Conservation (phyloP, 2,797 vertebrate species). For the Chaetophractus vellerosus region DNA sequence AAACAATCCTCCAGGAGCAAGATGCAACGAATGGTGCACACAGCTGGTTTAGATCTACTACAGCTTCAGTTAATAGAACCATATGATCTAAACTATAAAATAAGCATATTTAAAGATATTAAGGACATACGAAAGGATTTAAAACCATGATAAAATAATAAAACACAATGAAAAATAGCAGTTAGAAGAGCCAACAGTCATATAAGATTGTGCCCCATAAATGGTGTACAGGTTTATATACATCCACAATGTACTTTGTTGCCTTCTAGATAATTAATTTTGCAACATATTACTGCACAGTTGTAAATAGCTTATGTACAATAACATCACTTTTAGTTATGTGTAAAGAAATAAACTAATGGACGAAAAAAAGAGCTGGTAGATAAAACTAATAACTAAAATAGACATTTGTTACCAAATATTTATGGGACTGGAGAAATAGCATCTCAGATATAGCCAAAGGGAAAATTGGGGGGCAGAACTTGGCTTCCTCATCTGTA, state of each 20-base stretch:
- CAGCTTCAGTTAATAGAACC: neutral
- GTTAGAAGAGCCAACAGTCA: conserved; percentile 98
- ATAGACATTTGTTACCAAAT: neutral
- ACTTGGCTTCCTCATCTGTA: neutral
- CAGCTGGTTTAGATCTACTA: neutral
- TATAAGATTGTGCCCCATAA: conserved; percentile 99
- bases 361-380: conserved; percentile 92
- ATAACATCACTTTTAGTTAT: conserved; percentile 99
- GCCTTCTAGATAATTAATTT: conserved; percentile 99
- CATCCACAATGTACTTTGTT: conserved; percentile 99
- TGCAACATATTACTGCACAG: conserved; percentile 99
- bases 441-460: neutral
- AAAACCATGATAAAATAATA: neutral
- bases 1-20: neutral
- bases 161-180: neutral
- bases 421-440: neutral
- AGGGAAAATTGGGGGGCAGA: neutral
- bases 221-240: conserved; percentile 99
- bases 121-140: neutral
- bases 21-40: neutral
- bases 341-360: conserved; percentile 99
- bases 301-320: conserved; percentile 99
- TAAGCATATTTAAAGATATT: neutral
- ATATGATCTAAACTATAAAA: neutral
- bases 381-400: conserved; percentile 12